Evolutionary conservation across 2,113 vertebrate species (phyloP).

Genomic region (Megalops atlanticus): DNA sequence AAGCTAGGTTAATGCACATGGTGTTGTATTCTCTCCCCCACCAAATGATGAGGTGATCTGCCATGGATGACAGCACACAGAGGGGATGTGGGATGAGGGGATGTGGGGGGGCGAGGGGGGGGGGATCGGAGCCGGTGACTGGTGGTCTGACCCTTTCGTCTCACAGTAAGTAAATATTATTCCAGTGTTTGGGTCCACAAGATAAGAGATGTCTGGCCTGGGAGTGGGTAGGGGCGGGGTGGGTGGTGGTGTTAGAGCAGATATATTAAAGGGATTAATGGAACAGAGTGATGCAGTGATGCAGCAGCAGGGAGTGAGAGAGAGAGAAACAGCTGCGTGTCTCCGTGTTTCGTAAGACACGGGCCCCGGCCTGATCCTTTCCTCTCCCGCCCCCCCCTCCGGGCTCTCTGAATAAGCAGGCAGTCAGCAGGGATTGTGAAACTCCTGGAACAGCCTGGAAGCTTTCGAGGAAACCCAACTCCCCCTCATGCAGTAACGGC

Average conservation of each 20-base stretch:
- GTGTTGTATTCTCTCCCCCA: too few species aligned
- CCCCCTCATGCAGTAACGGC: conserved; percentile 40
- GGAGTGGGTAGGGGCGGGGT: conserved; percentile 47
- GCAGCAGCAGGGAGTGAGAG: conserved; percentile 60
- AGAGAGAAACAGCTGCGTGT: conserved; percentile 68
- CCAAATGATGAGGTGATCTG: too few species aligned
- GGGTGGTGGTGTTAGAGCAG: conserved; percentile 55
- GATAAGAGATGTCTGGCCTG: conserved; percentile 32
- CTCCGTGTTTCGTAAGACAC: conserved; percentile 66
- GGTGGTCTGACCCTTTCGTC: conserved; percentile 37
- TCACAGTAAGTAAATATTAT: conserved; percentile 57
- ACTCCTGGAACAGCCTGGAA: conserved; percentile 55
- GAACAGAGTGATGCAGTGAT: conserved; percentile 41
- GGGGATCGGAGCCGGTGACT: too few species aligned
- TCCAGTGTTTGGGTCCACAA: conserved; percentile 59
- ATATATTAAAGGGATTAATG: conserved; percentile 65
- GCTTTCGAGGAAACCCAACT: conserved; percentile 56
- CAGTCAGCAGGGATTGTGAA: conserved; percentile 47
- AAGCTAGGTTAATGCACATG: too few species aligned
- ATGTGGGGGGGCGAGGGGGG: background rate
- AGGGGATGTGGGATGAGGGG: too few species aligned
- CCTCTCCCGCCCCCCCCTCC: conserved; percentile 19
- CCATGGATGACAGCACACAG: too few species aligned
- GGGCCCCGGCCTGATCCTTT: conserved; percentile 34
- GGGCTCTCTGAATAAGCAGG: conserved; percentile 53